Conservation (phyloP, 2,797 vertebrate genomes). For the Acanthopagrus latus region DNA sequence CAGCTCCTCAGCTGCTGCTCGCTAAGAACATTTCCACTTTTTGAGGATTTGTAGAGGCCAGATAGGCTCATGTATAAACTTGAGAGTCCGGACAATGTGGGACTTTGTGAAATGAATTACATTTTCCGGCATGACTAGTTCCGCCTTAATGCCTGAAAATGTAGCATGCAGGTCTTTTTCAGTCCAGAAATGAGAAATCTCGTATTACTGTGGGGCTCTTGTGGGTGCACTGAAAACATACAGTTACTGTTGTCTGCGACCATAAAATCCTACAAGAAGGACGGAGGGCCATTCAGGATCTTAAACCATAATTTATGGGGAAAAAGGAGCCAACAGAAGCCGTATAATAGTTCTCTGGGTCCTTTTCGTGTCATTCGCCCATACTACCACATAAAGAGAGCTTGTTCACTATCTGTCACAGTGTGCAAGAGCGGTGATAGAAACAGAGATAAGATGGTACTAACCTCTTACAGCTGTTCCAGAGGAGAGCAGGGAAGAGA, state of each 20-base stretch:
- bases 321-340: conserved; percentile 11
- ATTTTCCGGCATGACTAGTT: conserved; percentile 62
- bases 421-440: conserved; percentile 5
- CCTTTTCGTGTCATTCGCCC: conserved; percentile 16
- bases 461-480: conserved; percentile 51
- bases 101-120: conserved; percentile 69
- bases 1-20: conserved; percentile 57
- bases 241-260: conserved; percentile 41
- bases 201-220: conserved; percentile 36
- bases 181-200: conserved; percentile 48
- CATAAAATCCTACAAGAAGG: conserved; percentile 49
- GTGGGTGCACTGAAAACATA: conserved; percentile 49
- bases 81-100: conserved; percentile 61
- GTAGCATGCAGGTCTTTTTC: conserved; percentile 54
- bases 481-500: conserved; percentile 12
- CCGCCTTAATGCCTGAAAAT: conserved; percentile 62
- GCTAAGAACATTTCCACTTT: conserved; percentile 50
- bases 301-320: conserved; percentile 36
- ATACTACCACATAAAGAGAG: conserved; percentile 31
- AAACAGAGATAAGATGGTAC: conserved; percentile 26
- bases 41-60: conserved; percentile 66
- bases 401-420: conserved; percentile 30
- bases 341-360: conserved; percentile 19
- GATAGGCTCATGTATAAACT: conserved; percentile 55
- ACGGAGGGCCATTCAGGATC: conserved; percentile 35